These are phyloP conservation scores for Drosophila prolongata DNA, from an alignment of 2,888 invertebrate genomes.

Conservation along the genomic window DNA sequence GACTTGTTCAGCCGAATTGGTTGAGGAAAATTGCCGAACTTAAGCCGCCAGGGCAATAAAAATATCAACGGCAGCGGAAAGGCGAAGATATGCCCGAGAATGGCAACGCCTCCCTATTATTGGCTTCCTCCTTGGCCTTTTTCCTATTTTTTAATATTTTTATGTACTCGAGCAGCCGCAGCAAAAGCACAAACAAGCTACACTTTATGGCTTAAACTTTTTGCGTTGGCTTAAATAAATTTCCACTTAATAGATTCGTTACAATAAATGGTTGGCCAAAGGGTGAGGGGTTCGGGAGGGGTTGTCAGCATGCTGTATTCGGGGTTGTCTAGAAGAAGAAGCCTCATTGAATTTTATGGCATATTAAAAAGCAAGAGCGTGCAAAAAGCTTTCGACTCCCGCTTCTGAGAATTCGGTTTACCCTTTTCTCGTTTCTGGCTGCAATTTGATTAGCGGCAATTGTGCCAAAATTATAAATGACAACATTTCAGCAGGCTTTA, in stretches of 20 bases:
- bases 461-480: constrained; percentile 76
- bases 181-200: constrained; percentile 49
- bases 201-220: constrained; percentile 71
- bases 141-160: constrained; percentile 69
- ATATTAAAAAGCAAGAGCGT: constrained; percentile 62
- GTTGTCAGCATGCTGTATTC: constrained; percentile 43
- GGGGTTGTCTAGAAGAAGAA: constrained; percentile 46
- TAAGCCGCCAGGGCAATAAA: constrained; percentile 70
- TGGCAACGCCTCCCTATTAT: constrained; percentile 47
- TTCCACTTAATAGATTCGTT: constrained; percentile 80
- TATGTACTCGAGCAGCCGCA: constrained; percentile 52
- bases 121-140: constrained; percentile 40
- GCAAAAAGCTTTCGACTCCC: constrained; percentile 29
- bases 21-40: constrained; percentile 36
- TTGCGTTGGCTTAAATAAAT: constrained; percentile 74
- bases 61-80: constrained; percentile 68
- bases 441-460: constrained; percentile 77
- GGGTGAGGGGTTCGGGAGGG: neutral
- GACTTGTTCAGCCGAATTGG: constrained; percentile 19
- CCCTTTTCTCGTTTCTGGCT: constrained; percentile 33
- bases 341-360: constrained; percentile 64
- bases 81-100: constrained; percentile 17
- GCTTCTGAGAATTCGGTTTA: constrained; percentile 22
- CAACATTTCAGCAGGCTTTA: constrained; percentile 77
- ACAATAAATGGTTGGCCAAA: constrained; percentile 57